Evolutionary conservation across 2,888 invertebrate species (phyloP).

Genomic region (Xestobium rufovillosum): DNA sequence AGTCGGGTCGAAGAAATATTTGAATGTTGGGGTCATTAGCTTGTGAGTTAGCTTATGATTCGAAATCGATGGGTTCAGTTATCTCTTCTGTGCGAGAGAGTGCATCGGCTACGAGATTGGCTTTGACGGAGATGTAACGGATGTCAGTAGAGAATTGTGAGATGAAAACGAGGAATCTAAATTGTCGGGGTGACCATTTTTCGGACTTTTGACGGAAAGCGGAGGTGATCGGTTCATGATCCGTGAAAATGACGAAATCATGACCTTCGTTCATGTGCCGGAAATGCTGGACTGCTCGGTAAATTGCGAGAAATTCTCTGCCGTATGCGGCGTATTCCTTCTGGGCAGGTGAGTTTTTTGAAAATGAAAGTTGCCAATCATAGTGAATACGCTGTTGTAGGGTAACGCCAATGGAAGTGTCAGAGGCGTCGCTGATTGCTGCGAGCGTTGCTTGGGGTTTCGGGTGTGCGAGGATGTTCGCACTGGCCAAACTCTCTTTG

Average conservation of each 20-base stretch:
- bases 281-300: constrained; percentile 31
- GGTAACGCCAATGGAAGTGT: background rate
- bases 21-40: background rate
- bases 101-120: constrained; percentile 32
- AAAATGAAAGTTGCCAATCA: background rate
- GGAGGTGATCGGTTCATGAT: constrained; percentile 32
- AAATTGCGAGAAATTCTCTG: constrained; percentile 21
- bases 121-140: constrained; percentile 27
- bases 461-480: background rate
- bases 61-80: constrained; percentile 10
- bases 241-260: constrained; percentile 29
- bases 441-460: background rate
- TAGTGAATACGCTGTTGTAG: background rate
- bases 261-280: constrained; percentile 34
- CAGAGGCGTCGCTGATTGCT: background rate
- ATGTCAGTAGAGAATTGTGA: constrained; percentile 34
- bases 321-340: constrained; percentile 20
- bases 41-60: constrained; percentile 9
- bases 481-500: constrained; percentile 1
- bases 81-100: constrained; percentile 28
- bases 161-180: constrained; percentile 32
- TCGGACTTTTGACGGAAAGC: constrained; percentile 29
- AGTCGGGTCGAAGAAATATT: background rate
- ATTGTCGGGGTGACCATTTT: constrained; percentile 31
- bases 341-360: background rate